Evolutionary conservation across 2,797 vertebrate species (phyloP).

Genomic region (Gymnothorax reevesii): DNA sequence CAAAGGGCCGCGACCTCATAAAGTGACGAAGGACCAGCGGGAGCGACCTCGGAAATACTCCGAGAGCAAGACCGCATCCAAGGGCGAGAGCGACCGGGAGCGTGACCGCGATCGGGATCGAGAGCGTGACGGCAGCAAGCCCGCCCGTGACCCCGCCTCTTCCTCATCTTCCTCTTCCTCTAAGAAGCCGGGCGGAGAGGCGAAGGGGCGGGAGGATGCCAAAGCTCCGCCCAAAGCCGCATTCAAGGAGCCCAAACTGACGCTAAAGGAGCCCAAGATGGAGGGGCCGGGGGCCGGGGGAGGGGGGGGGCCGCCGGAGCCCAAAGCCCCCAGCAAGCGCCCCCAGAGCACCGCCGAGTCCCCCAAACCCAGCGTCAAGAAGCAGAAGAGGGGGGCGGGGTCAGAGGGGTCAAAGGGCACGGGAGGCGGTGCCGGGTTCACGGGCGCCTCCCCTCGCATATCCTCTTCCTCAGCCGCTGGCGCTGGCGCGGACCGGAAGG

Average conservation of each 20-base stretch:
- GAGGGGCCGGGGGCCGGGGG: conserved; percentile 64
- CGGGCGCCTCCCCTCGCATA: conserved; percentile 80
- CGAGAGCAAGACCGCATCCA: conserved; percentile 87
- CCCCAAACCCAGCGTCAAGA: conserved; percentile 91
- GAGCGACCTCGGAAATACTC: conserved; percentile 94
- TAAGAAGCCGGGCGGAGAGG: conserved; percentile 81
- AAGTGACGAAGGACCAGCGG: conserved; percentile 92
- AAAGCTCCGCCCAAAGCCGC: conserved; percentile 90
- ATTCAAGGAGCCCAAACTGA: conserved; percentile 97
- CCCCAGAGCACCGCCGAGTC: conserved; percentile 84
- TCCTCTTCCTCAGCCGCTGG: conserved; percentile 66
- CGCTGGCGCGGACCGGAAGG: conserved; percentile 84
- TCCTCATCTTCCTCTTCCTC: conserved; percentile 72
- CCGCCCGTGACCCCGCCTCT: conserved; percentile 70
- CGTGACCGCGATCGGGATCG: conserved; percentile 80
- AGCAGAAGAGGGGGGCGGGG: conserved; percentile 86
- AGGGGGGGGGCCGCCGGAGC: conserved; percentile 57
- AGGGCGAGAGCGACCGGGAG: conserved; percentile 83
- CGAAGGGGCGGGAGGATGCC: conserved; percentile 90
- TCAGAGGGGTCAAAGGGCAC: conserved; percentile 82
- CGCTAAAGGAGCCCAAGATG: conserved; percentile 92
- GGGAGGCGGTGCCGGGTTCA: conserved; percentile 59
- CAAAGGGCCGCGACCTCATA: conserved; percentile 91
- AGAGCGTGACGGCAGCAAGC: conserved; percentile 76
- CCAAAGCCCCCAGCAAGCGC: conserved; percentile 88